Conservation (phyloP, 1,140 invertebrate genomes). For the Cotesia typhae region DNA sequence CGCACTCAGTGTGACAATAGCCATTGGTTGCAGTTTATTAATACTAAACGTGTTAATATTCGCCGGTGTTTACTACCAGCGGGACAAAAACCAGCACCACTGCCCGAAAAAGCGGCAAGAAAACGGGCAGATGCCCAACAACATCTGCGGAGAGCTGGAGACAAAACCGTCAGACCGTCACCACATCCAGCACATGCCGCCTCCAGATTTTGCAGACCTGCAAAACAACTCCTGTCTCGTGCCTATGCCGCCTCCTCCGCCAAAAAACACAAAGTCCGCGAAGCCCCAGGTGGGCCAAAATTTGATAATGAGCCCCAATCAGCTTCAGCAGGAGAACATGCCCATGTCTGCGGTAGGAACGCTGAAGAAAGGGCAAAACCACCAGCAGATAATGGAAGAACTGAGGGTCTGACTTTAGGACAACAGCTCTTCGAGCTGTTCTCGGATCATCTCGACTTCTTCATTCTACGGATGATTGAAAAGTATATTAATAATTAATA, state of each 20-base stretch:
- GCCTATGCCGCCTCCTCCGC: conserved; percentile 76
- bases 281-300: conserved; percentile 68
- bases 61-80: conserved; percentile 92
- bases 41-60: conserved; percentile 93
- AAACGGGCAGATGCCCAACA: conserved; percentile 85
- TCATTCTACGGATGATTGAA: conserved; percentile 27
- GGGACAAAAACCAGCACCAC: conserved; percentile 76
- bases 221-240: conserved; percentile 74
- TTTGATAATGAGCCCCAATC: conserved; percentile 66
- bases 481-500: conserved; percentile 13
- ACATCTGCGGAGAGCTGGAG: conserved; percentile 81
- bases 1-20: conserved; percentile 89
- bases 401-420: conserved; percentile 76
- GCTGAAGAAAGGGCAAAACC: conserved; percentile 73
- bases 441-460: conserved; percentile 30
- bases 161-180: conserved; percentile 72
- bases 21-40: conserved; percentile 90
- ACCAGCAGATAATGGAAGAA: conserved; percentile 74
- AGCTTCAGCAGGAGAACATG: conserved; percentile 71
- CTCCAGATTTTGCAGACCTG: conserved; percentile 80
- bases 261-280: conserved; percentile 74
- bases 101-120: conserved; percentile 79
- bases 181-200: conserved; percentile 79
- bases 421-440: conserved; percentile 40
- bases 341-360: conserved; percentile 69